Percentiles rank a stretch among this genome's conserved stretches.
Conservation (phyloP, 1,140 invertebrate genomes). For the Brachionus plicatilis region DNA sequence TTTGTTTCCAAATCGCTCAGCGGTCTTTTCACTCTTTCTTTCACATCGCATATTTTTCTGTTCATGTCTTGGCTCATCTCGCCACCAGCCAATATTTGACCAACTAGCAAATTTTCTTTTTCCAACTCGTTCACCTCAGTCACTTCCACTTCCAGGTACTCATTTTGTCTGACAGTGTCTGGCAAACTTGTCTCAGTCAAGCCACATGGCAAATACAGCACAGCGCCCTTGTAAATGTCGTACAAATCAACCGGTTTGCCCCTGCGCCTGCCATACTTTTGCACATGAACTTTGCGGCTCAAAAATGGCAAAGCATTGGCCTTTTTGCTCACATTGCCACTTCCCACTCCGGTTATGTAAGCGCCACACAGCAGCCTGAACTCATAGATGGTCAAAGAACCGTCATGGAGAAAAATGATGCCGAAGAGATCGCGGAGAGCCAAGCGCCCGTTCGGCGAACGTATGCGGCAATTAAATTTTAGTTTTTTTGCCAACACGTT, state of each 20-base stretch:
- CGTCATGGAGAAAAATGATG: conserved; percentile 11
- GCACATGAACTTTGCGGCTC: neutral
- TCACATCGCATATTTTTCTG: neutral
- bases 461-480: conserved; percentile 35
- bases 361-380: conserved; percentile 26
- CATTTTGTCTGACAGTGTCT: neutral
- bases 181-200: neutral
- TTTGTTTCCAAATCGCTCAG: neutral
- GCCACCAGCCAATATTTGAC: neutral
- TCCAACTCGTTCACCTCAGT: conserved; percentile 17
- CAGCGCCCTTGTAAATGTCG: conserved; percentile 23
- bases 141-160: neutral
- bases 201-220: neutral
- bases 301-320: conserved; percentile 34
- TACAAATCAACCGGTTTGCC: neutral
- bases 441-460: conserved; percentile 14
- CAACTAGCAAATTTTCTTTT: conserved; percentile 23
- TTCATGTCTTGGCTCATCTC: neutral
- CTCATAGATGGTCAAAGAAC: conserved; percentile 30
- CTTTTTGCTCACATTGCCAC: conserved; percentile 32
- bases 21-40: neutral
- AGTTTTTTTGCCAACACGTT: conserved; percentile 19
- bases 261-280: neutral
- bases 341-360: neutral
- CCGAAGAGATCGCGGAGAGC: conserved; percentile 12